Evolutionary conservation across 2,113 vertebrate species (phyloP), one percentile per base, ranked within the genome.

Genomic region (Pedionomus torquatus): DNA sequence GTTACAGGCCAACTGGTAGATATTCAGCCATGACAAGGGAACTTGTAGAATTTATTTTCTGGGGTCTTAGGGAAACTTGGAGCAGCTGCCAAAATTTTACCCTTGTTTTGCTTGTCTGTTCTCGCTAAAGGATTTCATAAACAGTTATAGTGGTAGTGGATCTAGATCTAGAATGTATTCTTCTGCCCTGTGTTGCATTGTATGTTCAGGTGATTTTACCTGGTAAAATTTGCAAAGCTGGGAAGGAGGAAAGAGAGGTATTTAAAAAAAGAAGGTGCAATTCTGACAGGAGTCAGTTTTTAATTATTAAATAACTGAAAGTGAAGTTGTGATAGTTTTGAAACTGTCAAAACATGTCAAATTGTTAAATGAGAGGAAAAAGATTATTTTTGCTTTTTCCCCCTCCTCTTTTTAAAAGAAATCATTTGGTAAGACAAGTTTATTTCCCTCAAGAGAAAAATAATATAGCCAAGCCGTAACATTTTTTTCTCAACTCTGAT

Each of bases 401-500:
- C 25, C 16, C 15, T 8, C 37, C 13, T 11, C 19, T 35, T 51
- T 60, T 43, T 2, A 76, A 93, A 75, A 69, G 28, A 82, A 92
- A 89, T 84, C 46, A 35, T 54, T 37, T n/a, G 39, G 24, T 64
- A 89, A 87, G 72, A 35, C 18, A 64, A 87, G 60, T 87, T 70
- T 89, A 19, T 93, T 96, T 89, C 21, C 90, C 93, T 94, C 65
- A 68, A 48, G 28, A 92, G 84, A 84, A 93, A 93, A 94, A 90
- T 70, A 77, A 19, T 72, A 48, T 7, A 61, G 24, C 49, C 43
- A 94, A 84, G 37, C 9, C 61, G 21, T 52, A 68, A 63, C 13
- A 20, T 65, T 89, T 93, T 92, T 58, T 25, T 93, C 58, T 76
- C 57, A 76, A 30, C 31, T 83, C 33, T 68, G 39, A 83, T 21